These are phyloP conservation scores for Phallusia fumigata DNA, from an alignment of 23 tunicate genomes.

Conservation along the genomic window DNA sequence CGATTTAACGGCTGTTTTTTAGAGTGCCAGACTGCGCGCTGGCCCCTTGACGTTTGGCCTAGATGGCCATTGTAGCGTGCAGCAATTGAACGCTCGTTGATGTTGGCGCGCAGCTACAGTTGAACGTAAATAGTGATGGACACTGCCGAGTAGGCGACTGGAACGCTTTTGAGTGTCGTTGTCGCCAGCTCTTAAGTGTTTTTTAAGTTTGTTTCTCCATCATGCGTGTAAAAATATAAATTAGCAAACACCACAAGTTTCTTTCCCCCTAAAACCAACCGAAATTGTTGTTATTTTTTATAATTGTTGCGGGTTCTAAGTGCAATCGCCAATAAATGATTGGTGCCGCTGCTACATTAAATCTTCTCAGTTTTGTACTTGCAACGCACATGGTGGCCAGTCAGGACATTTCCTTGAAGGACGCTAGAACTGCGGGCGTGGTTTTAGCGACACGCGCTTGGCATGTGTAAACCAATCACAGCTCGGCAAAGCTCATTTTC, in stretches of 20 bases:
- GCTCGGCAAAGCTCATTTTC: neutral
- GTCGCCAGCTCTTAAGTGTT: neutral
- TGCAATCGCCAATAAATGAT: too few species aligned
- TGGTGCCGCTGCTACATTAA: too few species aligned
- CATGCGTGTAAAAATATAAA: too few species aligned
- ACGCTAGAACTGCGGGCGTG: conserved; percentile 17
- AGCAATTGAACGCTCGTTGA: neutral
- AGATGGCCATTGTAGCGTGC: conserved; percentile 9
- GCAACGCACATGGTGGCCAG: neutral
- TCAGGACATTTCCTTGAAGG: conserved; percentile 9
- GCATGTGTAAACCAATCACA: neutral
- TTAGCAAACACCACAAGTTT: too few species aligned
- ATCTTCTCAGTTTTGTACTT: neutral
- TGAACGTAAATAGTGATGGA: conserved; percentile 4
- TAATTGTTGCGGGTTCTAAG: too few species aligned
- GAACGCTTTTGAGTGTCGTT: neutral
- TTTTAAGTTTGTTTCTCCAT: neutral
- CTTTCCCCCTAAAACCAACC: too few species aligned
- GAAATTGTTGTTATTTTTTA: too few species aligned
- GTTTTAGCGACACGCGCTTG: neutral
- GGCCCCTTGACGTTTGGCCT: neutral
- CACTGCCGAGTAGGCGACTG: neutral
- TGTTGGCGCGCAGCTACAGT: conserved; percentile 5
- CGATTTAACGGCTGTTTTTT: neutral
- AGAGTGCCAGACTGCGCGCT: neutral